A percentile compares a stretch with the other conserved stretches of the same genome.
Conservation (phyloP, 2,888 invertebrate species). For the Phortica magna region DNA sequence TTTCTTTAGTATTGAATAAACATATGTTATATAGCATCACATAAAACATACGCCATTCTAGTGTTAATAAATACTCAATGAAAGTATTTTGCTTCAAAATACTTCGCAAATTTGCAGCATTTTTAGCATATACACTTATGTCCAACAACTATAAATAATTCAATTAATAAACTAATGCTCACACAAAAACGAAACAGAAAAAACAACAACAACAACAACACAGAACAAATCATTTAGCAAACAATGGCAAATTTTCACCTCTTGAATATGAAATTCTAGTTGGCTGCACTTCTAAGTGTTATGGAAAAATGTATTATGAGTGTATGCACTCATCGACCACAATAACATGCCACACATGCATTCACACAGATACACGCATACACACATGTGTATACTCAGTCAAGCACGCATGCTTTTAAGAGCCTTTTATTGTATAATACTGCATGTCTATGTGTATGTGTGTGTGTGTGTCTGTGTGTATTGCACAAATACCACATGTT, state of each 20-base stretch:
- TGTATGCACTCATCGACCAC: constrained; percentile 47
- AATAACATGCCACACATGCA: constrained; percentile 60
- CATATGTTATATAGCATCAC: no score
- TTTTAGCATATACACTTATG: not conserved
- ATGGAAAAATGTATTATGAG: constrained; percentile 3
- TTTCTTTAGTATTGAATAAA: no score
- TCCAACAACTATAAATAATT: not conserved
- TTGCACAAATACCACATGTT: constrained; percentile 67
- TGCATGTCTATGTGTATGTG: constrained; percentile 28
- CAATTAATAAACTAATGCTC: not conserved
- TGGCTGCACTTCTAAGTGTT: constrained; percentile 14
- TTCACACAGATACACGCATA: constrained; percentile 32
- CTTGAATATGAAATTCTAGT: not conserved
- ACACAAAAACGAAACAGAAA: not conserved
- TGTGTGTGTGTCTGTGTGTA: constrained; percentile 45
- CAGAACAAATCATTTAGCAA: constrained; percentile 1
- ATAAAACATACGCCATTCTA: no score
- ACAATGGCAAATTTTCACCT: not conserved
- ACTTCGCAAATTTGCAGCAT: not conserved
- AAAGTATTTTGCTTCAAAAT: no score
- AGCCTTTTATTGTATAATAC: constrained; percentile 19
- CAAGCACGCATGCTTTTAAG: constrained; percentile 24
- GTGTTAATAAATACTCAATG: no score
- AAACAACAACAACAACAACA: not conserved
- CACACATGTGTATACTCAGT: constrained; percentile 44